A percentile compares a stretch with the other conserved stretches of the same genome.
These are phyloP conservation scores for Drosophila hamatofila DNA, from an alignment of 2,888 invertebrate species.

Conservation along the genomic window DNA sequence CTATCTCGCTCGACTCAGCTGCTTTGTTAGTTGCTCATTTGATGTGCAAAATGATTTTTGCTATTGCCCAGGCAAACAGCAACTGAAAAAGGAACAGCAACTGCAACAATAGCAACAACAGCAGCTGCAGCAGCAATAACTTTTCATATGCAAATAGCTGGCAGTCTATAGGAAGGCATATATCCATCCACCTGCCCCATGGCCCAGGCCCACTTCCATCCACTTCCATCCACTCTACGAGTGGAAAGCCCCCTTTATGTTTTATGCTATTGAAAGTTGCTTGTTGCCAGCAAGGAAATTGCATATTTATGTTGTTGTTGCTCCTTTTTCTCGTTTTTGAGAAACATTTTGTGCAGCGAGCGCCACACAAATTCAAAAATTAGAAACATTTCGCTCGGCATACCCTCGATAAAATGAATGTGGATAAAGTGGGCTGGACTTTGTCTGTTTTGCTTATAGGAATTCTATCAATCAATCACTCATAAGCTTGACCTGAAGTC, in stretches of 20 bases:
- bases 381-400: conserved; percentile 45
- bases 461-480: too few species aligned
- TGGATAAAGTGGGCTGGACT: background rate
- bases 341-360: conserved; percentile 48
- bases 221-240: background rate
- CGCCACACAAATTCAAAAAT: conserved; percentile 43
- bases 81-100: background rate
- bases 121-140: conserved; percentile 39
- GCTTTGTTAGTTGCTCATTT: conserved; percentile 63
- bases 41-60: conserved; percentile 63
- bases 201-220: background rate
- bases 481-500: too few species aligned
- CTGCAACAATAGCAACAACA: conserved; percentile 23
- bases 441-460: too few species aligned
- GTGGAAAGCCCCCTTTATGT: background rate
- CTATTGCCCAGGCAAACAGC: conserved; percentile 23
- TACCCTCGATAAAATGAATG: conserved; percentile 1
- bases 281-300: conserved; percentile 60
- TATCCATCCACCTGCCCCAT: background rate
- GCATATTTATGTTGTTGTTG: conserved; percentile 65
- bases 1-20: conserved; percentile 10
- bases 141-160: conserved; percentile 74
- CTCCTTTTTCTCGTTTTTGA: conserved; percentile 10
- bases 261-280: conserved; percentile 45
- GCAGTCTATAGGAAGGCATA: conserved; percentile 24